Evolutionary conservation across 2,113 vertebrate genomes (phyloP).

Genomic region (Cavia porcellus): DNA sequence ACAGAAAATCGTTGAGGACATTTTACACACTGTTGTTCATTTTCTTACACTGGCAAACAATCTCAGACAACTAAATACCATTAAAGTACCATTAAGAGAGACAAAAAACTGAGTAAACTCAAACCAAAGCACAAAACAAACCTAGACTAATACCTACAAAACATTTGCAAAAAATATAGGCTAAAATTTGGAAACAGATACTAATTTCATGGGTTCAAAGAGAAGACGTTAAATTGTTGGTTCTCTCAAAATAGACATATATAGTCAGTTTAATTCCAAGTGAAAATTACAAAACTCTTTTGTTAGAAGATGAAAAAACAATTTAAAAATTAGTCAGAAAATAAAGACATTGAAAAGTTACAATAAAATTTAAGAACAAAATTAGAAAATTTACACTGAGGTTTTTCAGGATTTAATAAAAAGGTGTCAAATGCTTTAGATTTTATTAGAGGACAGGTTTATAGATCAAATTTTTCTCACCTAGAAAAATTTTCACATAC

Average conservation of each 20-base stretch:
- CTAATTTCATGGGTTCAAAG: neutral
- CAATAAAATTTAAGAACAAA: constrained; percentile 41
- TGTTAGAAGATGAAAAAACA: neutral
- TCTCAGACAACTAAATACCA: neutral
- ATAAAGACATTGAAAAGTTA: neutral
- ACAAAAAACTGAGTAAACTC: neutral
- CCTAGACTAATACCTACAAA: neutral
- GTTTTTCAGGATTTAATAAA: neutral
- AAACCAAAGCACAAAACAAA: neutral
- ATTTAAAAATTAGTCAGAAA: neutral
- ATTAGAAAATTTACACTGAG: neutral
- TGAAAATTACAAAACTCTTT: neutral
- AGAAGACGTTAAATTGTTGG: neutral
- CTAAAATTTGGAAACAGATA: neutral
- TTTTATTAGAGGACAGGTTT: neutral
- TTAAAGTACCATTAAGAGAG: neutral
- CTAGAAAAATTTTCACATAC: neutral
- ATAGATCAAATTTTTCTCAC: neutral
- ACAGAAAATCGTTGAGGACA: neutral
- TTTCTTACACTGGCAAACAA: neutral
- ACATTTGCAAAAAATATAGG: neutral
- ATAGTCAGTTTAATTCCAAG: neutral
- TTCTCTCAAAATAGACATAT: neutral
- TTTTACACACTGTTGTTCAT: neutral
- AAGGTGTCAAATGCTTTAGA: neutral